Conservation (phyloP, 2,797 vertebrate species). For the Characodon lateralis region DNA sequence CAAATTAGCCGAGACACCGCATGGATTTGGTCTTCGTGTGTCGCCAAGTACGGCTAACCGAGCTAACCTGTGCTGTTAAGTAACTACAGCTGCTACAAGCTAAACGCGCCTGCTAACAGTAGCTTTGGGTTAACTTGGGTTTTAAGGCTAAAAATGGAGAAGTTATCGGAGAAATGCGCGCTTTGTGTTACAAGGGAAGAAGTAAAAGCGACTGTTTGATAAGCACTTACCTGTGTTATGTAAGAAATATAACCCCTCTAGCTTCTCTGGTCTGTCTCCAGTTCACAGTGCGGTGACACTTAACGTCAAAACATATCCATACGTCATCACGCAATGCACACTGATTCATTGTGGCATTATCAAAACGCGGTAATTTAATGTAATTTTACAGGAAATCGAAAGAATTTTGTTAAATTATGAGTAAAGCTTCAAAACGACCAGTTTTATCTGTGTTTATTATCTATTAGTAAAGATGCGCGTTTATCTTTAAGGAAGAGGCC, state of each 20-base stretch:
- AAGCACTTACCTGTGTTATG: slow-evolving; percentile 31
- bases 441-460: background rate
- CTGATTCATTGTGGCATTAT: slow-evolving; percentile 7
- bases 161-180: fast-evolving
- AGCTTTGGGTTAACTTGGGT: background rate
- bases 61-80: slow-evolving; percentile 14
- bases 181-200: fast-evolving
- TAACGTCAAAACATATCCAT: slow-evolving; percentile 31
- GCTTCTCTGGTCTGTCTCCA: background rate
- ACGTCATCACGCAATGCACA: slow-evolving; percentile 41
- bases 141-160: fast-evolving
- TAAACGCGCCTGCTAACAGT: slow-evolving; percentile 26
- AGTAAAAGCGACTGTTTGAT: background rate
- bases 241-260: background rate
- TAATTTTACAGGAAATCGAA: fast-evolving
- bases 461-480: slow-evolving; percentile 28
- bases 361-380: background rate
- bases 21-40: background rate
- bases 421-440: background rate
- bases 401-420: fast-evolving
- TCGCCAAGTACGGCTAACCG: slow-evolving; percentile 11
- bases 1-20: background rate
- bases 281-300: slow-evolving; percentile 2
- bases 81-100: slow-evolving; percentile 34
- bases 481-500: background rate